Evolutionary conservation across 2,888 invertebrate species (phyloP).

Genomic region (Dioctria rufipes): DNA sequence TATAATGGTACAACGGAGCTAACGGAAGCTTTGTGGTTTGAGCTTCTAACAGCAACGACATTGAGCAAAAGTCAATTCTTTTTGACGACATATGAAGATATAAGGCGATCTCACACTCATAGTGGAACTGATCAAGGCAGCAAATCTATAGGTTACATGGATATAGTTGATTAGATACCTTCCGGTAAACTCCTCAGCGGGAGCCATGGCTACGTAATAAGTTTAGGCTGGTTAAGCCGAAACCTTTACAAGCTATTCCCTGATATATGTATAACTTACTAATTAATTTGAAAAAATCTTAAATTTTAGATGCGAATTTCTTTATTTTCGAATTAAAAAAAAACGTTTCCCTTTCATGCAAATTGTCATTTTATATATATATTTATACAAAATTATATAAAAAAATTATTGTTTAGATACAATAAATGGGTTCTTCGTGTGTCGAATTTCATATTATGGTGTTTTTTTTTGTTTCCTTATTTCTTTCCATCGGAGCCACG

Average conservation of each 20-base stretch:
- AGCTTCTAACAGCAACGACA: constrained; percentile 63
- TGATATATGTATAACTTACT: no score
- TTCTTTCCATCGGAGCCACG: no score
- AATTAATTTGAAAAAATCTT: background rate
- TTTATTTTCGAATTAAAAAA: no score
- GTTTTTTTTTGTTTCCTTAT: no score
- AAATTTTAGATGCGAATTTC: background rate
- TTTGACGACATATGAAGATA: constrained; percentile 65
- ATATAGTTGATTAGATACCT: constrained; percentile 22
- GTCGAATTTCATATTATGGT: no score
- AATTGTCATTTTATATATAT: background rate
- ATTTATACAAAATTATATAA: no score
- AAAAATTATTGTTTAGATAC: no score
- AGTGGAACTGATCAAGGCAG: constrained; percentile 28
- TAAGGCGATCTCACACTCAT: constrained; percentile 53
- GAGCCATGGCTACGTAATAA: no score
- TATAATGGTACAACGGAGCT: constrained; percentile 63
- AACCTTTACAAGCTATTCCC: no score
- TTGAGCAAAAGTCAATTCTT: constrained; percentile 65
- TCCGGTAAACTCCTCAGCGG: no score
- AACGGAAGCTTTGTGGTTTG: constrained; percentile 66
- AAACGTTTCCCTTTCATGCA: background rate
- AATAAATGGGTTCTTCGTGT: no score
- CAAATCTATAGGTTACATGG: constrained; percentile 23
- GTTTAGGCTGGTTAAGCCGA: no score